phyloP scores from a whole-genome alignment of 1,140 invertebrate genomes.

The Metopolophium dirhodum region DNA sequence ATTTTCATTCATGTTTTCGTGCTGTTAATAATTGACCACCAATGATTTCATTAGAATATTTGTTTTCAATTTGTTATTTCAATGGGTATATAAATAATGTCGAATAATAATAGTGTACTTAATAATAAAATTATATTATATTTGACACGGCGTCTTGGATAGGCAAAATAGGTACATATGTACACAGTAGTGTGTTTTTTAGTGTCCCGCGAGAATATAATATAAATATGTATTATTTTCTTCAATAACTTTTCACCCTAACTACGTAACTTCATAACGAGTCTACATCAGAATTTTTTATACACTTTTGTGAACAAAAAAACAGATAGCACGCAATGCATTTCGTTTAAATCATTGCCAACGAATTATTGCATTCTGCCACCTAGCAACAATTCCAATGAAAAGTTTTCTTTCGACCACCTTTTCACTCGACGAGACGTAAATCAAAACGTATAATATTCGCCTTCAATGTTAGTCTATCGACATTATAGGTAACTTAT shows the following conservation, averaged over 20 bases:
- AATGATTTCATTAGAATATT: neutral
- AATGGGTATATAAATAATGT: neutral
- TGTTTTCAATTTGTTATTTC: neutral
- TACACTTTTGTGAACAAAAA: neutral
- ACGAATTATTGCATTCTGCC: neutral
- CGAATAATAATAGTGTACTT: too few relatives aligned
- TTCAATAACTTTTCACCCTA: neutral
- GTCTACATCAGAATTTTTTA: neutral
- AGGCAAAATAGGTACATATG: neutral
- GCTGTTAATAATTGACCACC: neutral
- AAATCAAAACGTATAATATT: neutral
- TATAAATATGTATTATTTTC: too few relatives aligned
- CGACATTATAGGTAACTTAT: neutral
- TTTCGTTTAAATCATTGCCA: too few relatives aligned
- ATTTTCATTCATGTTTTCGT: neutral
- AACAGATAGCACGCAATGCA: neutral
- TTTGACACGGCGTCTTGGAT: neutral
- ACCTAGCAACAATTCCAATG: neutral
- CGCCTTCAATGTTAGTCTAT: neutral
- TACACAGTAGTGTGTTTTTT: neutral
- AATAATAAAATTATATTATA: neutral
- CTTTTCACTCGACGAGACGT: neutral
- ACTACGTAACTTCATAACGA: neutral
- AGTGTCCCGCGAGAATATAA: too few relatives aligned
- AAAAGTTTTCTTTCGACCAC: neutral